Percentiles rank a stretch among this genome's conserved stretches.
Conservation (phyloP, 1,140 invertebrate genomes). For the Eciton burchellii region DNA sequence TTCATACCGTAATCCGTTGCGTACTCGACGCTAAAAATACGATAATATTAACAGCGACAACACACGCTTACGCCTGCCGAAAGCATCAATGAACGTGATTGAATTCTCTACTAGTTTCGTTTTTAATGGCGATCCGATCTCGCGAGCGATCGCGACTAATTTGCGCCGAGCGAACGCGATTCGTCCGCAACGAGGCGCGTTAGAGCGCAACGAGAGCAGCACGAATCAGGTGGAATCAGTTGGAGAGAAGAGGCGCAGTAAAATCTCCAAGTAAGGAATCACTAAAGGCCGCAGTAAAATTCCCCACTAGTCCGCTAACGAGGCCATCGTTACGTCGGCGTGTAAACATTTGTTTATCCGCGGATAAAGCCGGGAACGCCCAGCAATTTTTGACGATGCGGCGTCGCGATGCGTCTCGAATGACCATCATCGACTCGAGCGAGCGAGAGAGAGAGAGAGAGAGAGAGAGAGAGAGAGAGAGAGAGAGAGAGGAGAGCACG, state of each 20-base stretch:
- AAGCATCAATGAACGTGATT: slow-evolving; percentile 18
- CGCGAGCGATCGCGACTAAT: too few species aligned
- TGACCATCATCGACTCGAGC: not conserved
- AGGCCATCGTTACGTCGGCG: not conserved
- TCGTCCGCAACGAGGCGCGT: too few species aligned
- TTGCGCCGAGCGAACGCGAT: too few species aligned
- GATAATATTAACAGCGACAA: not conserved
- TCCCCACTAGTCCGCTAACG: not conserved
- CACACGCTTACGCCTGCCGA: not conserved
- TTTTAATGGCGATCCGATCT: not conserved
- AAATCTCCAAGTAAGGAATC: too few species aligned
- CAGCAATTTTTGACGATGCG: not conserved
- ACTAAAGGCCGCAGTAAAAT: too few species aligned
- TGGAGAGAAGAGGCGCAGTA: too few species aligned
- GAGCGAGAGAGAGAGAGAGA: not conserved
- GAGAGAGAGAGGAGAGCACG: too few species aligned
- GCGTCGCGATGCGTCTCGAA: too few species aligned
- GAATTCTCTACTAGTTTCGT: too few species aligned
- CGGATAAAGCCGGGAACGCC: not conserved
- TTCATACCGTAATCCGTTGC: slow-evolving; percentile 18
- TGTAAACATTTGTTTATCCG: not conserved
- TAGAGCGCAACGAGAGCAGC: too few species aligned
- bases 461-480: not conserved
- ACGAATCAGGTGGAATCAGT: too few species aligned
- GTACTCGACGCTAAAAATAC: slow-evolving; percentile 13